Evolutionary conservation across 1,140 invertebrate species (phyloP), one percentile per base, ranked within the genome.

Genomic region (Cydia fagiglandana): DNA sequence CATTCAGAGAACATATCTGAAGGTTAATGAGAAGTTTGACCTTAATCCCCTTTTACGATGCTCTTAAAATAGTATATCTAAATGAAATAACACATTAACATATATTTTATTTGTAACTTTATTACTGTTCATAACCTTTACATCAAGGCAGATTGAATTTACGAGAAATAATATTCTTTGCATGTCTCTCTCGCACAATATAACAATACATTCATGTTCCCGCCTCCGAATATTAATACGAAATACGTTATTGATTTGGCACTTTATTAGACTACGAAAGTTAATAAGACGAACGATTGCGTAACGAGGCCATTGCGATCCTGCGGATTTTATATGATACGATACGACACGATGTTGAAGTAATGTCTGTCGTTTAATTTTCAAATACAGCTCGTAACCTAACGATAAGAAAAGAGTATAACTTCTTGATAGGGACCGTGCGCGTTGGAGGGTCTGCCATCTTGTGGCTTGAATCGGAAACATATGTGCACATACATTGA

Each of bases 191-290:
- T 15, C 64, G 30, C 64, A 66, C 66, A 70, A 70, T 70, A 70
- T 61, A 61, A 17, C 56, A 20, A 61, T 61, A 61, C 56, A 61
- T 61, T 61, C 34, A 66, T 30, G 66, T 30, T 70, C 66, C 30
- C 66, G 30, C 34, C 34, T 34, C 4, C 66, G 34, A 70, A 41
- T 70, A 45, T 70, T 70, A 70, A 70, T 70, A 38, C 15, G 38
- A 30, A 70, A 70, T 41, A 70, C 34, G 66, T 70, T 70, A 70
- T 70, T 70, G 66, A 70, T 70, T 70, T 70, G 66, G 66, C 66
- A 70, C 66, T 70, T 70, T 70, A 70, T 70, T 70, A 70, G 66
- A 41, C 66, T 70, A 38, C 66, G 66, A 70, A 70, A 70, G 66
- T 70, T 70, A 70, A 70, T 70, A 70, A 70, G 66, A 70, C 66